phyloP scores from a whole-genome alignment of 2,888 invertebrate species.

The Protodeltote pygarga region DNA sequence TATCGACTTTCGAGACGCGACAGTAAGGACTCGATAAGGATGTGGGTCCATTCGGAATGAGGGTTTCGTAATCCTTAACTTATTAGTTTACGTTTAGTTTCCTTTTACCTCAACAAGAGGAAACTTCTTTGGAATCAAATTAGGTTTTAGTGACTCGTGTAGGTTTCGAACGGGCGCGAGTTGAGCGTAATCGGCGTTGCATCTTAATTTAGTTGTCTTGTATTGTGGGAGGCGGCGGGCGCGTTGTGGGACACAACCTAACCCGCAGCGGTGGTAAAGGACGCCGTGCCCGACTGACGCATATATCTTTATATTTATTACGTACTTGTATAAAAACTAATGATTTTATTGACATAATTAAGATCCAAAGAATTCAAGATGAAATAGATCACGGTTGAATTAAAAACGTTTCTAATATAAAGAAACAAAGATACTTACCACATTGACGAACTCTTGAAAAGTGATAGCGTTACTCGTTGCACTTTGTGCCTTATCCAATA shows the following conservation, averaged over 20 bases:
- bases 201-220: conserved; percentile 87
- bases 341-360: conserved; percentile 63
- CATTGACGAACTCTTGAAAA: conserved; percentile 97
- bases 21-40: conserved; percentile 81
- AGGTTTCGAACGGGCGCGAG: conserved; percentile 61
- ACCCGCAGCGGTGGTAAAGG: conserved; percentile 69
- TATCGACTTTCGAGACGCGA: conserved; percentile 80
- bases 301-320: conserved; percentile 68
- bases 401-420: conserved; percentile 2
- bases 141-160: conserved; percentile 60
- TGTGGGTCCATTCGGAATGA: conserved; percentile 60
- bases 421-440: conserved; percentile 88
- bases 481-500: conserved; percentile 91
- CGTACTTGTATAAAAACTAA: conserved; percentile 55
- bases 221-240: conserved; percentile 73
- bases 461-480: conserved; percentile 93
- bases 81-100: conserved; percentile 64
- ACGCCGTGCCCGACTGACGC: conserved; percentile 57
- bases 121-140: conserved; percentile 44
- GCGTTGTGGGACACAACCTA: conserved; percentile 67
- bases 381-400: conserved; percentile 8
- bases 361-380: conserved; percentile 30
- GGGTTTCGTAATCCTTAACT: conserved; percentile 57
- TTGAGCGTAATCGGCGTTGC: conserved; percentile 79
- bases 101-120: conserved; percentile 41